Percentiles rank a stretch among this genome's conserved stretches.
phyloP scores from a whole-genome alignment of 1,140 invertebrate species.

The Drosophila fuyamai region DNA sequence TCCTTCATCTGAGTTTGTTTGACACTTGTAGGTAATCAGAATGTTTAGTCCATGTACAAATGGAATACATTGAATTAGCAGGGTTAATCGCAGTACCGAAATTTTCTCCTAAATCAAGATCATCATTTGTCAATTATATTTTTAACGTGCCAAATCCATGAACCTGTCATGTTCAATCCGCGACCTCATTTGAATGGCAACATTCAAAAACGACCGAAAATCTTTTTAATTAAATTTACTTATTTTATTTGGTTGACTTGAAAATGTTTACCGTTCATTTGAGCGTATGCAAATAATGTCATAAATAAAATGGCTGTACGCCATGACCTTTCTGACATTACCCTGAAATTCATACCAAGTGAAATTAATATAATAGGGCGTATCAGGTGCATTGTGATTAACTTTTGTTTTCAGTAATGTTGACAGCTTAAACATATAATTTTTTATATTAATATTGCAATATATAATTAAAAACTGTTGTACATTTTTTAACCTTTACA shows the following conservation, averaged over 20 bases:
- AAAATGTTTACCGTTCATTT: constrained; percentile 38
- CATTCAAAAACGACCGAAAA: constrained; percentile 5
- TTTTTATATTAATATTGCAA: too few relatives aligned
- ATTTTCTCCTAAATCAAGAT: constrained; percentile 1
- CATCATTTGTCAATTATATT: constrained; percentile 3
- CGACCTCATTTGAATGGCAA: constrained; percentile 17
- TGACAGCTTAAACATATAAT: too few relatives aligned
- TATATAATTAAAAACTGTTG: too few relatives aligned
- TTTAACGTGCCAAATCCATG: constrained; percentile 10
- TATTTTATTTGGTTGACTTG: constrained; percentile 34
- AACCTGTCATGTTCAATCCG: constrained; percentile 10
- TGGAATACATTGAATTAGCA: neutral
- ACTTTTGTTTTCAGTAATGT: neutral
- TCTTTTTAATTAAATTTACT: constrained; percentile 70
- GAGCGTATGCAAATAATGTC: constrained; percentile 65
- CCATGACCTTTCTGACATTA: constrained; percentile 21
- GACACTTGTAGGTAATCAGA: too few relatives aligned
- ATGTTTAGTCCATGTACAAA: neutral
- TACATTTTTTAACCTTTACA: too few relatives aligned
- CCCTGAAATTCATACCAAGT: constrained; percentile 23
- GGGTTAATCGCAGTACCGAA: neutral
- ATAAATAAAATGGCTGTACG: constrained; percentile 49
- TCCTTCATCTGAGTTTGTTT: too few relatives aligned
- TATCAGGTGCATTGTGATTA: neutral
- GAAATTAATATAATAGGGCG: neutral